Evolutionary conservation across 2,113 vertebrate genomes (phyloP), one percentile per base, ranked within the genome.

Genomic region (Morone saxatilis): DNA sequence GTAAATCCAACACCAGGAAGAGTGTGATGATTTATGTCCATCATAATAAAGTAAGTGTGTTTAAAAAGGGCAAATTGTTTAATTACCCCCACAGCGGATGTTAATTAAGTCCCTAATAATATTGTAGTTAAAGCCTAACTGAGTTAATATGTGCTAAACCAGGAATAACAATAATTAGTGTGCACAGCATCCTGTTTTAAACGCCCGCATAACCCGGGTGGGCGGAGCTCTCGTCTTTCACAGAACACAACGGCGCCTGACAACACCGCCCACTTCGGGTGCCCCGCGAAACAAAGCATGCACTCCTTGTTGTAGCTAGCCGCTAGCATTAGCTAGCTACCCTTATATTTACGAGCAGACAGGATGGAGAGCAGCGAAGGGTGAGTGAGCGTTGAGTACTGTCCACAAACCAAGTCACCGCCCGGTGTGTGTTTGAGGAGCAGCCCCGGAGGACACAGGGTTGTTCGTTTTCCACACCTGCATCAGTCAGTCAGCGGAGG

Each of bases 281-380:
- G 74, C 60, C 12, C 78, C 1, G 69, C n/a, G 9, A 67, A 0
- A 0, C 47, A 84, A 83, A 84, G 13, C 84, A 75, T 10, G 71
- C 70, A 11, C 57, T 19, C 5, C 57, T 9, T 5, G 7, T 59
- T 65, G 53, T 67, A 57, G 90, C 83, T 88, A 88, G 38, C 63
- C 10, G 17, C 14, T 88, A 89, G 81, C 86, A 61, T 85, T 76
- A 61, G 74, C 71, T 68, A 69, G 79, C 76, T 66, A 78, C 9
- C 50, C 6, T 9, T 66, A 41, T 16, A 54, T 45, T 50, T 80
- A 19, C 53, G 6, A 45, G 22, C 51, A 20, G 62, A 7, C 43
- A 80, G 25, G 51, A 94, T 94, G 93, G 93, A 94, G 6, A 84
- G 2, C 70, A 60, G 41, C n/a, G 92, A 92, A 4, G 48, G 90